Percentiles rank a stretch among this genome's conserved stretches.
These are phyloP conservation scores for Heteropelma amictum DNA, from an alignment of 2,888 invertebrate genomes.

Conservation along the genomic window DNA sequence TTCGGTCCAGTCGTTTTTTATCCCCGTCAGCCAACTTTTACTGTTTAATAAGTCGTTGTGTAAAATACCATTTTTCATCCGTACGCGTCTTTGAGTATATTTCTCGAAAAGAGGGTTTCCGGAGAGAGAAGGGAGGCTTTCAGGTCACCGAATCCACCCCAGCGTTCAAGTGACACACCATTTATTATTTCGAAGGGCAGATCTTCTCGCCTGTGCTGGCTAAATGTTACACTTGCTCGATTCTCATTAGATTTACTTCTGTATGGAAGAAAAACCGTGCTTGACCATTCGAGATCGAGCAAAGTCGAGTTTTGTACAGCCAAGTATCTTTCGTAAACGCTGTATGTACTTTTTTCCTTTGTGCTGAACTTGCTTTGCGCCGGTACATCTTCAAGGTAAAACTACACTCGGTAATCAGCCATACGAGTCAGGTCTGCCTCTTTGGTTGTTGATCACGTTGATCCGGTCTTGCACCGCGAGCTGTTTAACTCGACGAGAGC, in stretches of 20 bases:
- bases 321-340: slow-evolving; percentile 26
- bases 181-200: background rate
- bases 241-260: slow-evolving; percentile 61
- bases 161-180: slow-evolving; percentile 7
- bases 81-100: slow-evolving; percentile 26
- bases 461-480: slow-evolving; percentile 13
- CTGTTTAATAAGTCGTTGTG: slow-evolving; percentile 75
- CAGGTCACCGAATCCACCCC: slow-evolving; percentile 10
- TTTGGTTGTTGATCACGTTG: background rate
- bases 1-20: slow-evolving; percentile 54
- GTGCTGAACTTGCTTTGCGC: slow-evolving; percentile 4
- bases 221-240: slow-evolving; percentile 57
- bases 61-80: slow-evolving; percentile 75
- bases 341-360: background rate
- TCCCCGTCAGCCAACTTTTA: slow-evolving; percentile 70
- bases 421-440: background rate
- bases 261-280: slow-evolving; percentile 26
- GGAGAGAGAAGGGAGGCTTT: too few species aligned
- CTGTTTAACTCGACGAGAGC: slow-evolving; percentile 13
- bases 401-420: slow-evolving; percentile 30
- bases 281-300: background rate
- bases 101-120: slow-evolving; percentile 27
- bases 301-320: slow-evolving; percentile 21
- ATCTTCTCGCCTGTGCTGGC: slow-evolving; percentile 36
- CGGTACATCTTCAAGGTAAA: slow-evolving; percentile 46